These are phyloP conservation scores for Boloria selene DNA, from an alignment of 2,888 invertebrate genomes.

Conservation along the genomic window DNA sequence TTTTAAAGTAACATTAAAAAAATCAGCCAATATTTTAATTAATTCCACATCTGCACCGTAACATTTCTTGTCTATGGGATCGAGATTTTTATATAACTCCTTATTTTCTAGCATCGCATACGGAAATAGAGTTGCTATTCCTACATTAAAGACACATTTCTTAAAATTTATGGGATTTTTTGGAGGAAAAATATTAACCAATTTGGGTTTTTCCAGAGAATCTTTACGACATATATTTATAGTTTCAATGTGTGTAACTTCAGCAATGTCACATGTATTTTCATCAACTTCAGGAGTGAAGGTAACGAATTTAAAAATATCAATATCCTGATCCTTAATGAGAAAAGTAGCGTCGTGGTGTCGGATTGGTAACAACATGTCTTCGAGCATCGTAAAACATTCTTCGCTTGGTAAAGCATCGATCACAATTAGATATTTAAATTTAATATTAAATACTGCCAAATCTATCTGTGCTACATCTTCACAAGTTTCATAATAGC, in stretches of 20 bases:
- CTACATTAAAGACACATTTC: slow-evolving; percentile 58
- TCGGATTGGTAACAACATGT: slow-evolving; percentile 43
- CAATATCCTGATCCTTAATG: slow-evolving; percentile 36
- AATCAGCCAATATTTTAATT: slow-evolving; percentile 57
- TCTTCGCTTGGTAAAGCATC: neutral
- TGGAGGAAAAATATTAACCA: slow-evolving; percentile 49
- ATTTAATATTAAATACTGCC: slow-evolving; percentile 7
- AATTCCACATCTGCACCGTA: slow-evolving; percentile 62
- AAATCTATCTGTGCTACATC: slow-evolving; percentile 8
- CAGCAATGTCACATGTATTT: slow-evolving; percentile 47
- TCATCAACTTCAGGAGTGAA: slow-evolving; percentile 51
- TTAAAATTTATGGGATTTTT: slow-evolving; percentile 55
- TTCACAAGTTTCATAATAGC: slow-evolving; percentile 27
- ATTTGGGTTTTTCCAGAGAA: slow-evolving; percentile 34
- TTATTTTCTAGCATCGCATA: slow-evolving; percentile 52
- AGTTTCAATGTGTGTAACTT: slow-evolving; percentile 36
- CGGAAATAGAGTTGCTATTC: slow-evolving; percentile 57
- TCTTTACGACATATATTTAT: slow-evolving; percentile 54
- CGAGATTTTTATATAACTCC: slow-evolving; percentile 48
- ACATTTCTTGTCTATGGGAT: slow-evolving; percentile 46
- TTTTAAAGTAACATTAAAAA: slow-evolving; percentile 59
- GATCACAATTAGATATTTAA: slow-evolving; percentile 32
- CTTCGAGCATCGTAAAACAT: slow-evolving; percentile 36
- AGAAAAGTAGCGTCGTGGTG: slow-evolving; percentile 53
- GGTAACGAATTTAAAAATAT: slow-evolving; percentile 45